Evolutionary conservation across 2,797 vertebrate species (phyloP).

Genomic region (Rhinophrynus dorsalis): DNA sequence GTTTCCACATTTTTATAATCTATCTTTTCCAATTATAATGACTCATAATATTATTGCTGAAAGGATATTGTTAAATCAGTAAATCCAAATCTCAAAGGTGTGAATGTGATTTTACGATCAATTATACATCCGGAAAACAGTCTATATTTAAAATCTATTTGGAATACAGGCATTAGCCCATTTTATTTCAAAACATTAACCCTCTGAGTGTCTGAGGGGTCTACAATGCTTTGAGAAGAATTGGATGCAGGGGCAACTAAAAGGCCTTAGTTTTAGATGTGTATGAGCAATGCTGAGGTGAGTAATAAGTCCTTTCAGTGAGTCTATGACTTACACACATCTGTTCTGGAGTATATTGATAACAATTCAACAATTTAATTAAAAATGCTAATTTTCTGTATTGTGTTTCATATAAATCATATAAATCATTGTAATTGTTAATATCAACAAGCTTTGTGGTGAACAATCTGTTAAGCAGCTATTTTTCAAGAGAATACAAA

Average conservation of each 20-base stretch:
- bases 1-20: neutral
- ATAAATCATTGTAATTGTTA: constrained; percentile 11
- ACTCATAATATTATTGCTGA: neutral
- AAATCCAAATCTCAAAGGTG: constrained; percentile 7
- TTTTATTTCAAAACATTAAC: constrained; percentile 11
- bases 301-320: too few relatives aligned
- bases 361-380: constrained; percentile 16
- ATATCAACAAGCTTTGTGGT: neutral
- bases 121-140: constrained; percentile 16
- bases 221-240: too few relatives aligned
- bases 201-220: too few relatives aligned
- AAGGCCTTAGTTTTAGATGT: too few relatives aligned
- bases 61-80: constrained; percentile 5
- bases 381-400: constrained; percentile 16
- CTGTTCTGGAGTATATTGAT: neutral
- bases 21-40: neutral
- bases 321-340: too few relatives aligned
- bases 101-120: constrained; percentile 15
- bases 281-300: too few relatives aligned
- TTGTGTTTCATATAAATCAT: neutral
- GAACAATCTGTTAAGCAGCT: too few relatives aligned
- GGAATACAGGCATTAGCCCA: neutral
- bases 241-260: neutral
- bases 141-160: neutral
- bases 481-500: too few relatives aligned